These are phyloP conservation scores for Leptobrachium ailaonicum DNA, from an alignment of 2,113 vertebrate species.

Conservation along the genomic window DNA sequence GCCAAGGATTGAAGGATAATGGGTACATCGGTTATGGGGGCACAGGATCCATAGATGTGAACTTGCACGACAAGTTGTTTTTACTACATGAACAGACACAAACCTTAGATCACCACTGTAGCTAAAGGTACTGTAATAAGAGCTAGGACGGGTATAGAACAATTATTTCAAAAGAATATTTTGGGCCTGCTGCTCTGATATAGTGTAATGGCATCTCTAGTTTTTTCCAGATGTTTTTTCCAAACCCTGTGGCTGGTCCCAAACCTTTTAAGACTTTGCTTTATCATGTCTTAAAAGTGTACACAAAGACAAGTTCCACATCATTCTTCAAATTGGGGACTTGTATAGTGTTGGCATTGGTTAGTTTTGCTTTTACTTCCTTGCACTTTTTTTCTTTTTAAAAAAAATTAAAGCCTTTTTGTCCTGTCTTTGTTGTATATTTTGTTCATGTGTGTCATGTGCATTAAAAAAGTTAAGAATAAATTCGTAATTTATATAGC, in stretches of 20 bases:
- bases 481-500: too few relatives aligned
- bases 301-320: neutral
- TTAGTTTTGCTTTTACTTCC: conserved; percentile 17
- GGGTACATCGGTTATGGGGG: neutral
- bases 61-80: conserved; percentile 14
- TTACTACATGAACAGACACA: neutral
- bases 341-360: conserved; percentile 12
- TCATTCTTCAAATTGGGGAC: conserved; percentile 19
- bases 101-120: conserved; percentile 10
- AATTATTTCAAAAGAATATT: neutral
- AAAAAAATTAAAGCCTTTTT: conserved; percentile 45
- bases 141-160: neutral
- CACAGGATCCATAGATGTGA: neutral
- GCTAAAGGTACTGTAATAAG: conserved; percentile 35
- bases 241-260: conserved; percentile 43
- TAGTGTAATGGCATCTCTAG: conserved; percentile 10
- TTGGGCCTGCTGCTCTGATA: neutral
- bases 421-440: conserved; percentile 25
- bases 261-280: neutral
- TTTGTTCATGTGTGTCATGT: neutral
- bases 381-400: conserved; percentile 46
- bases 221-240: conserved; percentile 21
- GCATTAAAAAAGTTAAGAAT: too few relatives aligned
- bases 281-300: neutral
- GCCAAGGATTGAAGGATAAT: conserved; percentile 6